phyloP scores from a whole-genome alignment of 2,888 invertebrate species.

The Hydrotaea diabolus region DNA sequence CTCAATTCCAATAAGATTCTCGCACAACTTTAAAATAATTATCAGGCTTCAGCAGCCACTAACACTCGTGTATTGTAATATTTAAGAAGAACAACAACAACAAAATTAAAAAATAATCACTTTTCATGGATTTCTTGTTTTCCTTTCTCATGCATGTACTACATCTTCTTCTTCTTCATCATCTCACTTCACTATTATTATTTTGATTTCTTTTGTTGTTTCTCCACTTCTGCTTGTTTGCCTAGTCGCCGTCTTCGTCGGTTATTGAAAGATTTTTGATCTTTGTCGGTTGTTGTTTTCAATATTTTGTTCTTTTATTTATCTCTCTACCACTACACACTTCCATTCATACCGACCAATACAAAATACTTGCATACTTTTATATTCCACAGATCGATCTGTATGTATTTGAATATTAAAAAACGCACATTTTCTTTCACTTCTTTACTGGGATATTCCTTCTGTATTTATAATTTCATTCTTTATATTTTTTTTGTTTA shows the following conservation, averaged over 20 bases:
- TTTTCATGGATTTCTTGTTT: neutral
- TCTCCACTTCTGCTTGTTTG: neutral
- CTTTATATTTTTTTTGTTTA: conserved; percentile 63
- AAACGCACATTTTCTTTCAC: conserved; percentile 14
- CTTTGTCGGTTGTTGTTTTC: conserved; percentile 6
- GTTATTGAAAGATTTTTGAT: conserved; percentile 41
- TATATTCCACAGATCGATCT: neutral
- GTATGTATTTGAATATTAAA: neutral
- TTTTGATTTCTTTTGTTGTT: conserved; percentile 24
- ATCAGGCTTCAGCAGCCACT: neutral
- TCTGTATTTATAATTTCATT: neutral
- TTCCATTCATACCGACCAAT: neutral
- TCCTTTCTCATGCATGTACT: neutral
- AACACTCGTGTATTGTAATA: neutral
- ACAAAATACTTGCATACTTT: neutral
- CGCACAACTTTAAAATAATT: neutral
- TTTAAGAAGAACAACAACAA: neutral
- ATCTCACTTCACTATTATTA: neutral
- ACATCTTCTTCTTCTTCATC: neutral
- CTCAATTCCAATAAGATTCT: neutral
- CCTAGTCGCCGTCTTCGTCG: neutral
- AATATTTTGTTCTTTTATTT: conserved; percentile 20
- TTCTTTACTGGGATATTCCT: neutral
- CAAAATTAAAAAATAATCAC: neutral
- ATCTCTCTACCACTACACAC: conserved; percentile 3